Percentiles rank a stretch among this genome's conserved stretches.
phyloP scores from a whole-genome alignment of 2,113 vertebrate species.

The Elephas maximus region DNA sequence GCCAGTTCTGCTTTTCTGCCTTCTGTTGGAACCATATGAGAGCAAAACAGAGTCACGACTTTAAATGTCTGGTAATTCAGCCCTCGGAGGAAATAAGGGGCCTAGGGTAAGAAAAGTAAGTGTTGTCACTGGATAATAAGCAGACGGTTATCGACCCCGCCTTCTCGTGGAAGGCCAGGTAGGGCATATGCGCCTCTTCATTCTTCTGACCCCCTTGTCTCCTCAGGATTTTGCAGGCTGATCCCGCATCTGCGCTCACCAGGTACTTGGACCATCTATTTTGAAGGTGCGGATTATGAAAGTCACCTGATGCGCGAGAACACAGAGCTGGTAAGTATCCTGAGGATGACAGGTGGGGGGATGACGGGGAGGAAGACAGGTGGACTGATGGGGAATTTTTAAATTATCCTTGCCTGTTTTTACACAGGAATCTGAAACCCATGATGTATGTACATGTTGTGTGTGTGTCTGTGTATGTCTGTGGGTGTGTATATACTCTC shows the following conservation, averaged over 20 bases:
- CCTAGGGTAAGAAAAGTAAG: background rate
- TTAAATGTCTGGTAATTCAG: background rate
- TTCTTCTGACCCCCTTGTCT: background rate
- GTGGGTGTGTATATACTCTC: too few relatives aligned
- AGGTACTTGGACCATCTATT: conserved; percentile 97
- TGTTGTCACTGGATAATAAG: rapidly evolving
- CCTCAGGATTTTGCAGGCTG: conserved; percentile 95
- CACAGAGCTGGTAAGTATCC: conserved; percentile 92
- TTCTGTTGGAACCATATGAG: background rate
- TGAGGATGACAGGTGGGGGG: background rate
- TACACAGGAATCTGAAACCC: background rate
- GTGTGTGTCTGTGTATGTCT: too few relatives aligned
- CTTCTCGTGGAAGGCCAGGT: too few relatives aligned
- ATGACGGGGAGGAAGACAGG: background rate
- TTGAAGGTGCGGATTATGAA: conserved; percentile 97
- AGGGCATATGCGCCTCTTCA: background rate
- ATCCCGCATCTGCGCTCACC: conserved; percentile 94
- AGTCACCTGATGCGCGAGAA: conserved; percentile 93
- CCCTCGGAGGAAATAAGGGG: background rate
- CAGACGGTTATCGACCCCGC: background rate
- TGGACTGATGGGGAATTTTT: background rate
- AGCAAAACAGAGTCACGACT: background rate
- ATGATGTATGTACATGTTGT: too few relatives aligned
- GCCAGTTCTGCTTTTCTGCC: background rate
- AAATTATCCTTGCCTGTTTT: background rate